Base-by-base conservation (phyloP, 2,797 vertebrate species). In the Sebastes paucispinis region DNA sequence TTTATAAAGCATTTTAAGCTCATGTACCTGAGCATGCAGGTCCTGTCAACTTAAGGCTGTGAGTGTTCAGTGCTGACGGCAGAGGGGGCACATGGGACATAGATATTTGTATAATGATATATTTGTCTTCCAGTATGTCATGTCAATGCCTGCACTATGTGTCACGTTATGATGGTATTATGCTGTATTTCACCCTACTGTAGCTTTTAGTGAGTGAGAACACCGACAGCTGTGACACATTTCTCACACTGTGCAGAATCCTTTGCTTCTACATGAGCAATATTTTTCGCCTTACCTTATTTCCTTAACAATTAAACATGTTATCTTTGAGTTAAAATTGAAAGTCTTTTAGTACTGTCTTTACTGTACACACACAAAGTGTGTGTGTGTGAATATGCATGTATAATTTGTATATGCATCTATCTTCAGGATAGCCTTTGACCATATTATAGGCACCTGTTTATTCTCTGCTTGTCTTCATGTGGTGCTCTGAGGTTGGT, bases 1-100 rank as follows among this genome's bases (percentile, higher is more conserved):
- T 74, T 62, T 1, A 4, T 50, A 9, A 72, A 52, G 59, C 29
- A 31, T 69, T 31, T 65, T 52, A 43, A 2, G 36, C 43, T 70
- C 13, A 3, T 72, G 13, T 2, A 31, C 77, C 80, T 83, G 83
- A 81, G 39, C 54, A 20, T 39, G 75, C 75, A 69, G 13, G 39
- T 67, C 67, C 73, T 77, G 73, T 77, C 73, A 43, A 2, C 63
- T 76, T 24, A 14, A 31, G 63, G 52, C 57, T 69, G 32, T 54
- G 5, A 69, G 16, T 73, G 25, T 57, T 75, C 59, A 63, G 6
- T 55, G 73, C 39, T 50, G 14, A 52, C 5, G 14, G 14, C 58
- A 62, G 16, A 43, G 43, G 52, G n/a, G 16, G 34, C 36, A 78
- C 67, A 10, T 11, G 47, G 47, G 20, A 52, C 47, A 52, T 2